phyloP scores from a whole-genome alignment of 1,140 invertebrate species.

The Phymorhynchus buccinoides region DNA sequence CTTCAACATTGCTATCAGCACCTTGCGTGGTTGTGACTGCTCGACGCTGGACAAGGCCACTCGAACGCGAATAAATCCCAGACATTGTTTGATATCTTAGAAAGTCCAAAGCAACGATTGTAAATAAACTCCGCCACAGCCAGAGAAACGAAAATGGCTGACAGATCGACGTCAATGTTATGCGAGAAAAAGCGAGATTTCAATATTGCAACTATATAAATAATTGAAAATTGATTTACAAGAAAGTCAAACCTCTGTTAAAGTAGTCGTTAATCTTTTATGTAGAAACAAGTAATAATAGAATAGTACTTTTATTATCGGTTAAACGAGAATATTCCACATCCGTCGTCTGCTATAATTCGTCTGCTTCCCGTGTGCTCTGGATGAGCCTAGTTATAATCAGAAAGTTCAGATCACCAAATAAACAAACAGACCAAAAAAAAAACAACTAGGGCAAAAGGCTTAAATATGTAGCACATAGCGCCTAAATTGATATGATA shows the following conservation, averaged over 20 bases:
- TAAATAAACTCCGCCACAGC: background rate
- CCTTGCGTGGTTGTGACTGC: constrained; percentile 71
- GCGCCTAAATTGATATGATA: too few relatives aligned
- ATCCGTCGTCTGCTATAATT: background rate
- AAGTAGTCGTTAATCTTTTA: too few relatives aligned
- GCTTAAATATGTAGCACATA: too few relatives aligned
- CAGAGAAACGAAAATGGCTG: constrained; percentile 41
- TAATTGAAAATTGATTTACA: too few relatives aligned
- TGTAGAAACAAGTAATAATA: background rate
- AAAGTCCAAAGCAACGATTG: background rate
- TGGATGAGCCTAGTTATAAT: too few relatives aligned
- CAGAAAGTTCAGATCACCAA: too few relatives aligned
- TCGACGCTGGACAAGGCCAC: constrained; percentile 83
- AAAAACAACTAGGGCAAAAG: too few relatives aligned
- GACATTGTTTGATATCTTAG: constrained; percentile 23
- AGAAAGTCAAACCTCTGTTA: too few relatives aligned
- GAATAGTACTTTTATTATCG: background rate
- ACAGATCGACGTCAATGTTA: constrained; percentile 46
- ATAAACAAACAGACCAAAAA: too few relatives aligned
- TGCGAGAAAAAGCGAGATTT: constrained; percentile 35
- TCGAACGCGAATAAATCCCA: constrained; percentile 41
- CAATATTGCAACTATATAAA: background rate
- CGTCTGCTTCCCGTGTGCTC: too few relatives aligned
- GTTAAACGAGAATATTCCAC: background rate
- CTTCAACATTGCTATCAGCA: constrained; percentile 77